A percentile compares a stretch with the other conserved stretches of the same genome.
These are phyloP conservation scores for Mantis religiosa DNA, from an alignment of 2,888 invertebrate genomes.

Conservation along the genomic window DNA sequence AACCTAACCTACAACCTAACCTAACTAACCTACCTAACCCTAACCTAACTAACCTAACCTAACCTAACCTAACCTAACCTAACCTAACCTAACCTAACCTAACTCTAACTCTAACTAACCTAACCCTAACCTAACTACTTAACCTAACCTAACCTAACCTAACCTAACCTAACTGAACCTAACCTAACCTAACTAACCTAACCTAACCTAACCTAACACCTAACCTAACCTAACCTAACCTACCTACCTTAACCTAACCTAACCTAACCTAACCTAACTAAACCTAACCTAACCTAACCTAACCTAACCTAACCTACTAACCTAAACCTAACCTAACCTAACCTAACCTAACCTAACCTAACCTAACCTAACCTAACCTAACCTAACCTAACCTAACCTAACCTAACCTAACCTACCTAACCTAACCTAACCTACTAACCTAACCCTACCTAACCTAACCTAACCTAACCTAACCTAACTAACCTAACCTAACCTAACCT, in stretches of 20 bases:
- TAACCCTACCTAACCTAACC: too few relatives aligned
- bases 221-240: neutral
- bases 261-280: constrained; percentile 10
- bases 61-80: constrained; percentile 34
- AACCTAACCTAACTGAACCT: too few relatives aligned
- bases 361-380: too few relatives aligned
- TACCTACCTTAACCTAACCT: constrained; percentile 15
- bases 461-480: too few relatives aligned
- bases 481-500: too few relatives aligned
- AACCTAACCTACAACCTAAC: too few relatives aligned
- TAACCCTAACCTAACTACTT: constrained; percentile 34
- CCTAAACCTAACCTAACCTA: constrained; percentile 33
- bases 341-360: too few relatives aligned
- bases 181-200: too few relatives aligned
- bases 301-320: too few relatives aligned
- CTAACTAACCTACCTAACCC: constrained; percentile 23
- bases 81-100: constrained; percentile 34
- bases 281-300: constrained; percentile 26
- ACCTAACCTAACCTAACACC: neutral
- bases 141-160: constrained; percentile 29
- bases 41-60: constrained; percentile 32
- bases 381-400: too few relatives aligned
- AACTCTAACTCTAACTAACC: constrained; percentile 35
- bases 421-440: too few relatives aligned
- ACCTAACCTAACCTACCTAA: too few relatives aligned